Evolutionary conservation across 2,113 vertebrate genomes (phyloP).

Genomic region (Dipodomys merriami): DNA sequence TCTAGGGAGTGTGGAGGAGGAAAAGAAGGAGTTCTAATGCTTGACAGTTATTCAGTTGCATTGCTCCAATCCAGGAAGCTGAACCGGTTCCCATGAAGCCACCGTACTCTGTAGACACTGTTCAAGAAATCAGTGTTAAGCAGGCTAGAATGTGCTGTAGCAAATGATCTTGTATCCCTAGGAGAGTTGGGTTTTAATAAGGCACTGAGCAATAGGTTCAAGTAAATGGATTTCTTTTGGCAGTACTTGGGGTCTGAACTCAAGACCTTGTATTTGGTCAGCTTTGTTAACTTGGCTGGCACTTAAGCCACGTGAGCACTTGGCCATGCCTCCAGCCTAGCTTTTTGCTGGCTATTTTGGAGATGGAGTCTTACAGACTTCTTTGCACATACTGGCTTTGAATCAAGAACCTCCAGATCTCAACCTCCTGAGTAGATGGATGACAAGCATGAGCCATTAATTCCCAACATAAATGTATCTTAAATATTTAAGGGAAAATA

Average conservation of each 20-base stretch:
- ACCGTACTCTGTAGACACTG: not conserved
- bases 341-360: no score
- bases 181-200: slow-evolving; percentile 16
- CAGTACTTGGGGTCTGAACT: no score
- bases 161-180: not conserved
- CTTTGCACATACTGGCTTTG: no score
- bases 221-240: no score
- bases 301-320: no score
- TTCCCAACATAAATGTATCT: not conserved
- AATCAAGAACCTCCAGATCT: no score
- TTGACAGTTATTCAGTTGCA: not conserved
- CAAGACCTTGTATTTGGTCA: no score
- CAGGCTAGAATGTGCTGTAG: not conserved
- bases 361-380: no score
- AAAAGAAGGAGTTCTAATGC: not conserved
- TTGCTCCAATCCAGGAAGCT: not conserved
- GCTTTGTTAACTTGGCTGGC: no score
- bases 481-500: slow-evolving; percentile 25
- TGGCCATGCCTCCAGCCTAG: no score
- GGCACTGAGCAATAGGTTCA: not conserved
- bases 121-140: not conserved
- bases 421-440: no score
- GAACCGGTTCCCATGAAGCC: not conserved
- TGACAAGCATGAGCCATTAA: no score
- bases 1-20: not conserved